Percentiles rank a stretch among this genome's conserved stretches.
Conservation (phyloP, 2,113 vertebrate genomes). For the Vidua macroura region DNA sequence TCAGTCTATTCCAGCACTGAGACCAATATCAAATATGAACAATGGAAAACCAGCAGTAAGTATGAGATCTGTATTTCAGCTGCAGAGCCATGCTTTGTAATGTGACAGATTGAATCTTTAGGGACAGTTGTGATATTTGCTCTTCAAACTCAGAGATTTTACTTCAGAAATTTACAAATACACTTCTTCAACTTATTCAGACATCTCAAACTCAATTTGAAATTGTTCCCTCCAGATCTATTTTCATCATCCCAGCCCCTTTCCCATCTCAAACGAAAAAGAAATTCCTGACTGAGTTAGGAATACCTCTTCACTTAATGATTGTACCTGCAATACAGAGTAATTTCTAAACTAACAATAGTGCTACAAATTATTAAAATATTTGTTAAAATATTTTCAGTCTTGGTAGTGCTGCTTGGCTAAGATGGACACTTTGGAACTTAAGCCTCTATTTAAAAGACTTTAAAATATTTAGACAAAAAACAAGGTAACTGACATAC, state of each 20-base stretch:
- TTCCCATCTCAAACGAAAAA: not conserved
- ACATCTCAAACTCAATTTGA: not conserved
- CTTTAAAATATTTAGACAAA: not conserved
- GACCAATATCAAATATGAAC: conserved; percentile 30
- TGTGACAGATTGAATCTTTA: not conserved
- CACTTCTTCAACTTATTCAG: not conserved
- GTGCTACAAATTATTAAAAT: not conserved
- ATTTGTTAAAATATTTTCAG: not conserved
- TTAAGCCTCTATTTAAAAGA: not conserved
- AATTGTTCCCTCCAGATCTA: not conserved
- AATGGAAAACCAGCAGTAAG: conserved; percentile 72
- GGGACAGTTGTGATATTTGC: not conserved
- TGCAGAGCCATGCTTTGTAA: not conserved
- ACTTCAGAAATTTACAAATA: not conserved
- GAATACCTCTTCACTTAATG: not conserved
- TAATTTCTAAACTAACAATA: not conserved
- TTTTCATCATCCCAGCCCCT: not conserved
- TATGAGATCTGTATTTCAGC: not conserved
- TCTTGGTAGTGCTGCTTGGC: not conserved
- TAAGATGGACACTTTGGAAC: not conserved
- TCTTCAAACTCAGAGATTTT: not conserved
- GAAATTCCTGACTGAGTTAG: not conserved
- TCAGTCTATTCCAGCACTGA: conserved; percentile 56
- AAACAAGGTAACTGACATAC: not conserved
- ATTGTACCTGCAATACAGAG: not conserved